A percentile compares a stretch with the other conserved stretches of the same genome.
Conservation (phyloP, 2,797 vertebrate genomes). For the Sebastes hubbsi region DNA sequence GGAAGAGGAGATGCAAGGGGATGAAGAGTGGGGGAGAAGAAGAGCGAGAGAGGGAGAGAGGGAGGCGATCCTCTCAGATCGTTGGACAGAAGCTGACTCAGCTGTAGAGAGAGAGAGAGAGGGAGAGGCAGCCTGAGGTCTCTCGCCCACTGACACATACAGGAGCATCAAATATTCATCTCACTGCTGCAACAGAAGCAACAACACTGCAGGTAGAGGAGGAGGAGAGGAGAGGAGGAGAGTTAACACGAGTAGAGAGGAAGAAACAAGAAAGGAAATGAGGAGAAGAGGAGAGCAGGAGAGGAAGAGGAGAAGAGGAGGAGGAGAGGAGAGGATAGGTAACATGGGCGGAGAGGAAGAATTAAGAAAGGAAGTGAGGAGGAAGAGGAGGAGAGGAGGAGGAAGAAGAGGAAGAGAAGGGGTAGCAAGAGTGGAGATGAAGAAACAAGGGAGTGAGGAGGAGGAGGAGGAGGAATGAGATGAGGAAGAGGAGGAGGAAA, state of each 20-base stretch:
- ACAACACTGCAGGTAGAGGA: conserved; percentile 26
- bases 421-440: not conserved
- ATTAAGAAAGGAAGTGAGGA: not conserved
- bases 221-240: too few species aligned
- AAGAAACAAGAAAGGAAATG: not conserved
- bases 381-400: not conserved
- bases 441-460: too few species aligned
- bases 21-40: conserved; percentile 5
- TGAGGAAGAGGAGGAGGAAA: not conserved
- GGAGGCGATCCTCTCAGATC: conserved; percentile 2
- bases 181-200: conserved; percentile 51
- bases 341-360: not conserved
- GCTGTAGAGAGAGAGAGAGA: conserved; percentile 10
- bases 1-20: not conserved
- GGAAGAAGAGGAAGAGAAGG: not conserved
- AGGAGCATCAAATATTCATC: conserved; percentile 75
- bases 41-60: not conserved
- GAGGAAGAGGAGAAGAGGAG: not conserved
- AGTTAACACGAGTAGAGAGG: too few species aligned
- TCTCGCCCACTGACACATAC: conserved; percentile 62
- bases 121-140: conserved; percentile 9
- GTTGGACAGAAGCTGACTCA: conserved; percentile 43
- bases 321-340: not conserved
- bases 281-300: not conserved
- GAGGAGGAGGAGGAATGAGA: not conserved